Evolutionary conservation across 2,113 vertebrate genomes (phyloP).

Genomic region (Empidonax alnorum): DNA sequence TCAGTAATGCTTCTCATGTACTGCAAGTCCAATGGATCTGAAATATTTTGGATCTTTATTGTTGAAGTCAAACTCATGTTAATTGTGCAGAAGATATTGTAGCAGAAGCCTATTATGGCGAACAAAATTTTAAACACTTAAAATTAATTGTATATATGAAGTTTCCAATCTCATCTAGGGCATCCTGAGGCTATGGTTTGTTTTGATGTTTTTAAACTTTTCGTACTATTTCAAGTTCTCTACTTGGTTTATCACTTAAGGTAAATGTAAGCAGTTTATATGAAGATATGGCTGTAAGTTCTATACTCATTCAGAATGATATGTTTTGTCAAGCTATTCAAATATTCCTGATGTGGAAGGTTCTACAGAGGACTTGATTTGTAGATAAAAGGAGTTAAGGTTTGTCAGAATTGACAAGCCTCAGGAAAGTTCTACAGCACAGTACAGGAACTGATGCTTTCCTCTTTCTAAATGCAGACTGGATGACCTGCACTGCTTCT

Average conservation of each 20-base stretch:
- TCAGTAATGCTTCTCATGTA: background rate
- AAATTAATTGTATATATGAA: background rate
- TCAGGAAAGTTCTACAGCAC: background rate
- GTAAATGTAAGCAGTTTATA: background rate
- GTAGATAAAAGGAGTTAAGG: background rate
- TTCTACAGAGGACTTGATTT: background rate
- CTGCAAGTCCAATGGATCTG: background rate
- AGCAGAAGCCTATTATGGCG: background rate
- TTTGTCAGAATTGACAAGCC: background rate
- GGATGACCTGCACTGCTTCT: background rate
- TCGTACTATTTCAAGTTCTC: background rate
- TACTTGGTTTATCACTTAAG: background rate
- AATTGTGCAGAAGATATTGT: background rate
- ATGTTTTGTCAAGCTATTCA: background rate
- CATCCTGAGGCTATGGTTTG: background rate
- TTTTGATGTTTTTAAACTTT: background rate
- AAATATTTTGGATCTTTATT: background rate
- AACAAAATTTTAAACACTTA: background rate
- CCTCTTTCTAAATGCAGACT: background rate
- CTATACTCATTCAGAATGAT: background rate
- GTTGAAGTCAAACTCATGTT: background rate
- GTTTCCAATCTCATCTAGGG: background rate
- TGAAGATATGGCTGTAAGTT: background rate
- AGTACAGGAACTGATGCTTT: background rate
- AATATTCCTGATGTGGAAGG: background rate